Base-by-base conservation (phyloP, 92 coral and sea anemone genomes). In the Scolanthus callimorphus region DNA sequence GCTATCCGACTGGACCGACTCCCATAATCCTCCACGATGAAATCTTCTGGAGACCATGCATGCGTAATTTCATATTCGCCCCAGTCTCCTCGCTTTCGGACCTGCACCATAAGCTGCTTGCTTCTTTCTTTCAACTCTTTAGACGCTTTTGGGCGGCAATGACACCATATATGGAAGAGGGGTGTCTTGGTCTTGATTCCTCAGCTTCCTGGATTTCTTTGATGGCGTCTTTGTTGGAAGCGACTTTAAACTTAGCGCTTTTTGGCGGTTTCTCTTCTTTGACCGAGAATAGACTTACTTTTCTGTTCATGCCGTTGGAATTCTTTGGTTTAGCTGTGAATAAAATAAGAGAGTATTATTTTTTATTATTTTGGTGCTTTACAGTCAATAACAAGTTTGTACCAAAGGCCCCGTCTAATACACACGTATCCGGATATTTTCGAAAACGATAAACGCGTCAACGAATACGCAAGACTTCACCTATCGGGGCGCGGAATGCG, bases 11-110 rank as follows among this genome's bases (percentile, higher is more conserved):
- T 41, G 44, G 55, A 27, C 22, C 68, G 76, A 38, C 78, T 60
- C 29, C 83, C 65, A 21, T 51, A 55, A 51, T 73, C 79, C 57
- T 84, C 70, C 29, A 43, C 52, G 48, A 49, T 28, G 2, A 58
- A 49, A 26, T 88, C 96, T 28, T 84, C 94, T 4, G 98, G 96
- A 1, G 98, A 84, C 98, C 96, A 88, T 51, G 86, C 78, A 74
- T 92, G 98, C 67, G 86, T 75, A 53, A 88, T 21, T 25, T 84
- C 86, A 39, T 76, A 92, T 76, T 88, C 90, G 58, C 96, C 98
- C 86, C 81, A 83, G 72, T 92, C 96, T 47, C 89, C 96, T 4
- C 81, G 85, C 69, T 79, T 69, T 25, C 80, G 55, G 50, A 65
- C 68, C 39, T 48, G 56, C 23, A 62, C 67, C 63, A 87, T 77